Evolutionary conservation across 2,113 vertebrate species (phyloP), one percentile per base, ranked within the genome.

Genomic region (Pristiophorus japonicus): DNA sequence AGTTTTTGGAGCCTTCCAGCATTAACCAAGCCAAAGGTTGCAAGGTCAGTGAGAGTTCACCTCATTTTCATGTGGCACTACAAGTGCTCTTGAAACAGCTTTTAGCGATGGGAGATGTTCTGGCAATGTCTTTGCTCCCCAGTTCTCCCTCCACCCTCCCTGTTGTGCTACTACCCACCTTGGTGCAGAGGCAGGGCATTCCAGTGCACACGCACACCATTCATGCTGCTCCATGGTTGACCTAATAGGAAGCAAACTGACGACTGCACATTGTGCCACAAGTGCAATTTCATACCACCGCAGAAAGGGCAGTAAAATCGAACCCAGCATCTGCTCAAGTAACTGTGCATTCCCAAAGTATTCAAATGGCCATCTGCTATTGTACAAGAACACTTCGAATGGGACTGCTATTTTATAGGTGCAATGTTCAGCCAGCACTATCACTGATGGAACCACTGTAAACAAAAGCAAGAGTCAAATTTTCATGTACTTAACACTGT

Each of bases 291-390:
- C 91, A 67, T 65, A 66, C 16, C 91, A 90, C 22, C 45, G n/a
- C 91, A 70, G 10, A 70, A 47, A 70, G 93, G 66, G 93, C 93
- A 73, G 14, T 73, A 94, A 94, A 70, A 70, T 94, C 93, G 24
- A 51, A 30, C 14, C 66, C 66, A 94, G 42, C 93, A 94, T 94
- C 93, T 70, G 93, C 66, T 70, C 65, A 6, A 70, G 65, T 47
- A 70, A 24, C 93, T 94, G 24, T 34, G 24, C 42, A 47, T 94
- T 94, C 93, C 93, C 93, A 70, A 70, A 34, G 66, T 94, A 30
- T 94, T 94, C 93, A 94, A 94, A 94, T 73, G 24, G 12, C 42
- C 66, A 67, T 73, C 65, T 94, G 93, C 45, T 94, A 70, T 45
- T 94, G 93, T 73, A 94, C 0, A 73, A 94, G 65, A 45, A 34